Evolutionary conservation across 1,140 invertebrate genomes (phyloP).

Genomic region (Cyclina sinensis): DNA sequence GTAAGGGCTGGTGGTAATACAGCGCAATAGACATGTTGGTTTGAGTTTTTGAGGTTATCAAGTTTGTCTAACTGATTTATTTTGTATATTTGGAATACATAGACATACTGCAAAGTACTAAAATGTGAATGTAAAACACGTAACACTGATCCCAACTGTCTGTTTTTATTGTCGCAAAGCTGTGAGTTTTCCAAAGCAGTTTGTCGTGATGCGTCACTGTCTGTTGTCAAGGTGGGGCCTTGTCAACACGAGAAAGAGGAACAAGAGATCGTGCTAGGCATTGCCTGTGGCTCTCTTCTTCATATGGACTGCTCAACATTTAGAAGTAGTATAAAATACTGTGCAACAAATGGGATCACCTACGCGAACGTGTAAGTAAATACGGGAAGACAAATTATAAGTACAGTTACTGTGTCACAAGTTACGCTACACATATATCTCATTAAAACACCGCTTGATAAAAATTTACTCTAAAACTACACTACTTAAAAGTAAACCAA

Average conservation of each 20-base stretch:
- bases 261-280: conserved; percentile 1
- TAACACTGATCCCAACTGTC: neutral
- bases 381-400: no score
- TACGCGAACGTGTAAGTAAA: conserved; percentile 31
- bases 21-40: no score
- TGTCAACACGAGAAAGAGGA: conserved; percentile 25
- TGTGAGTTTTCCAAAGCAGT: conserved; percentile 32
- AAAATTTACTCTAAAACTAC: no score
- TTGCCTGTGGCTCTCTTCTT: conserved; percentile 3
- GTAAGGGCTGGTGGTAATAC: neutral
- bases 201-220: neutral
- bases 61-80: no score
- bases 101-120: neutral
- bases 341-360: conserved; percentile 10
- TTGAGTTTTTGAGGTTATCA: no score
- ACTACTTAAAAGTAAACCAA: no score
- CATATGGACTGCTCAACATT: conserved; percentile 21
- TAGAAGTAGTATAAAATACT: conserved; percentile 10
- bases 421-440: no score
- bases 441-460: no score
- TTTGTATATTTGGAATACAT: no score
- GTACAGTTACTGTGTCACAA: no score
- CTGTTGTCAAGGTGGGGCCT: neutral
- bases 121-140: neutral
- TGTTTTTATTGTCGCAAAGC: neutral